Evolutionary conservation across 1,140 invertebrate species (phyloP), one percentile per base, ranked within the genome.

Genomic region (Procambarus virginalis): DNA sequence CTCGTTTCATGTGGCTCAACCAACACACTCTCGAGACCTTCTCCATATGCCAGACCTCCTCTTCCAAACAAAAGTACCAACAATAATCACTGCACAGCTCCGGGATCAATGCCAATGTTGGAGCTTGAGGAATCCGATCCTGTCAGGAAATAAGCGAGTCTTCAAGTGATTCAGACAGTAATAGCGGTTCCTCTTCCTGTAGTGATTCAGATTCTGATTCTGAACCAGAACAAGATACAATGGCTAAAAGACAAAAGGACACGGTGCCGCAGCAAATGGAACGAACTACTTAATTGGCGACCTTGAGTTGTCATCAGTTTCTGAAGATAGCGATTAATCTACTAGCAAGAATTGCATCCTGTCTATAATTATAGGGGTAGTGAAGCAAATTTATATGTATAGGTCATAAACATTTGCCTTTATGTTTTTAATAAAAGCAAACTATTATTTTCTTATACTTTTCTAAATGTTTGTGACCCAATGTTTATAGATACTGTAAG

Each of bases 11-110:
- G 81, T 58, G 90, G 76, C 77, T 86, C 60, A 79, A 82, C 76
- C 84, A 92, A 22, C 78, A 70, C 49, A 75, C 80, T 76, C 70
- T 82, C 90, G 17, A 58, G 84, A 82, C 80, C 90, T 46, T 76
- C 91, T 17, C 94, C 96, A 78, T 96, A 96, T 84, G 49, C 91
- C 2, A 82, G 84, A 45, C 89, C 90, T 34, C 91, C 91, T 17
- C 34, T 68, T 12, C 82, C 80, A 2, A 82, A 78, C 83, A 84
- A 83, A 60, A 83, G 82, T 60, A 83, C 84, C 58, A 83, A 85
- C n/a, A 78, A 46, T 73, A 73, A 73, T 34, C 68, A 73, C 68
- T 73, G 68, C 3, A 73, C 68, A 73, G 68, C 68, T 73, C 68
- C 68, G 8, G 68, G 68, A 73, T 73, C 68, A 73, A 73, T 73